These are phyloP conservation scores for Tribolium castaneum DNA, from an alignment of 1,140 invertebrate genomes.

Conservation along the genomic window DNA sequence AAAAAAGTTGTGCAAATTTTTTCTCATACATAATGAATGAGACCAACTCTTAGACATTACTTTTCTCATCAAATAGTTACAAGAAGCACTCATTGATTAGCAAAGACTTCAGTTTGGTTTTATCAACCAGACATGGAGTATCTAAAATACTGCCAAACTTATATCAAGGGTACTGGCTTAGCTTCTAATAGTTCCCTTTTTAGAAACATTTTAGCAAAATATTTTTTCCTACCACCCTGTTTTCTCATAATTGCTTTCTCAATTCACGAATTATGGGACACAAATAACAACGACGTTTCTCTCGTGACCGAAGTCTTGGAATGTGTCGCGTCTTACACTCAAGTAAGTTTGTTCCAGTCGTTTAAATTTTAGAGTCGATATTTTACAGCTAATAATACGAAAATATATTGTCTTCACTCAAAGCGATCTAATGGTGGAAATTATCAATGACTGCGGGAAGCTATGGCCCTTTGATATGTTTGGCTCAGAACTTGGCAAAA, in stretches of 20 bases:
- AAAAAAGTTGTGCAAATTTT: no score
- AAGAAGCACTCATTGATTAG: background rate
- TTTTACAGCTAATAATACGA: background rate
- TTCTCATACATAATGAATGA: no score
- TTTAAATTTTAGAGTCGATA: background rate
- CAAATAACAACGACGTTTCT: background rate
- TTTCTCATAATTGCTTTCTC: background rate
- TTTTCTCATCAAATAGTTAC: no score
- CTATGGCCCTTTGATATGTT: background rate
- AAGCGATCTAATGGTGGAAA: background rate
- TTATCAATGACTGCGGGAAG: background rate
- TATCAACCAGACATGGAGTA: background rate
- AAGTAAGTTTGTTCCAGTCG: background rate
- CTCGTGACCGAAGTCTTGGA: background rate
- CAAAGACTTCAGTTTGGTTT: background rate
- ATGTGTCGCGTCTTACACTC: background rate
- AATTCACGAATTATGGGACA: background rate
- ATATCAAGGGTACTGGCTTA: background rate
- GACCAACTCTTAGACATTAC: no score
- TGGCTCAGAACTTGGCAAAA: background rate
- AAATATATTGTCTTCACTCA: background rate
- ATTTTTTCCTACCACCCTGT: background rate
- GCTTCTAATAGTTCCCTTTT: background rate
- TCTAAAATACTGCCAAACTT: background rate
- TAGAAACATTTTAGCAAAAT: background rate